Base-by-base conservation (phyloP, 2,113 vertebrate genomes). In the Crocuta crocuta region DNA sequence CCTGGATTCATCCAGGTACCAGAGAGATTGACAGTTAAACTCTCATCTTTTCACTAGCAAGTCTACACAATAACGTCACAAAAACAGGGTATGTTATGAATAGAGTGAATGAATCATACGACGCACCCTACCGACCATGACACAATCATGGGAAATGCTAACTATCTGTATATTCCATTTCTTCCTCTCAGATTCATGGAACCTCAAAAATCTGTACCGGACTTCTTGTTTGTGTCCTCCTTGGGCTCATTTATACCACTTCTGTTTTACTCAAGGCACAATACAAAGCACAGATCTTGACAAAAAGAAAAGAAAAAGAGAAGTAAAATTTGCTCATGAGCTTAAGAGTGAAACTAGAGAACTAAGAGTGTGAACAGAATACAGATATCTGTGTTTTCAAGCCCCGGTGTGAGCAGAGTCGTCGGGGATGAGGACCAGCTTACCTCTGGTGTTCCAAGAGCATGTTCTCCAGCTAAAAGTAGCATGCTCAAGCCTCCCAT, bases 401-500 rank as follows among this genome's bases (percentile, higher is more conserved):
- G 11, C 35, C 61, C 65, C 45, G 71, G n/a, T 2, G 35, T 0
- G 48, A 66, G 33, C 92, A 0, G 0, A 3, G 0, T 3, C 2
- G 31, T 78, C 74, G 76, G 4, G 19, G 4, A 81, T 2, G 78
- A 39, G 91, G 43, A 92, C 71, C 10, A 84, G 74, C 99, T 97
- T 98, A 99, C 99, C 99, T 99, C 99, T 98, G 99, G 99, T 97
- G 99, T 99, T 96, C 99, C 99, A 98, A 99, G 99, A 92, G 99
- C 99, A 94, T 99, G 99, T 97, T 99, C 99, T 89, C 99, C 99
- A 87, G 99, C 99, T 98, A 99, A 98, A 97, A 99, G 99, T 98
- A 99, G 99, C 99, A 99, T 99, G 99, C 99, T 99, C 65, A 99
- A 99, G 94, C 99, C 99, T 98, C 99, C 99, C 99, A 99, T 99